A percentile compares a stretch with the other conserved stretches of the same genome.
These are phyloP conservation scores for Labia minor DNA, from an alignment of 2,888 invertebrate species.

Conservation along the genomic window DNA sequence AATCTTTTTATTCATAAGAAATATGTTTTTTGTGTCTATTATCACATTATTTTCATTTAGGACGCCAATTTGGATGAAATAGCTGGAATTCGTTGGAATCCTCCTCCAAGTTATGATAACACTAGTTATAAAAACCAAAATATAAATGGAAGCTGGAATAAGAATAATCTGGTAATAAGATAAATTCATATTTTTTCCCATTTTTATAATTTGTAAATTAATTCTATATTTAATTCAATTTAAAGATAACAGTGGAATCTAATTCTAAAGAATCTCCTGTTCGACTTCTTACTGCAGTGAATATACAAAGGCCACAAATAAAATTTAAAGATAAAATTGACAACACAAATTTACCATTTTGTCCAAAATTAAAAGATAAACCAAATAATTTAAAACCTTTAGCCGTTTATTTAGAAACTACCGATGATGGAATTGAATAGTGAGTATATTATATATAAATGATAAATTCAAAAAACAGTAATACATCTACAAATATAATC, in stretches of 20 bases:
- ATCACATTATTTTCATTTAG: no score
- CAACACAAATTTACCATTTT: slow-evolving; percentile 67
- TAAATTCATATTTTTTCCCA: neutral
- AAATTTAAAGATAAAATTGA: slow-evolving; percentile 75
- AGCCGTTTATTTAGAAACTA: slow-evolving; percentile 57
- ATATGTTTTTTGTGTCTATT: no score
- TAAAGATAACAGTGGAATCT: neutral
- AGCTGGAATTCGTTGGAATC: slow-evolving; percentile 46
- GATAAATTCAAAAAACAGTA: neutral
- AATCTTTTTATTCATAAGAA: no score
- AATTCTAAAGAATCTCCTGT: slow-evolving; percentile 33
- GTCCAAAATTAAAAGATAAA: slow-evolving; percentile 73
- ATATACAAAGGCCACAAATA: slow-evolving; percentile 70
- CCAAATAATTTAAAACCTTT: slow-evolving; percentile 78
- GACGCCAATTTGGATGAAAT: slow-evolving; percentile 50
- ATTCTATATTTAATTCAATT: no score
- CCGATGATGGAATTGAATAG: slow-evolving; percentile 45
- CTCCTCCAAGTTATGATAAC: slow-evolving; percentile 41
- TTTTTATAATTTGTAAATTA: no score
- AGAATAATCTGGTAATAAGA: neutral
- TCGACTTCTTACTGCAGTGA: slow-evolving; percentile 55
- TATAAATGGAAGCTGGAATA: slow-evolving; percentile 52
- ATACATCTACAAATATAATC: neutral
- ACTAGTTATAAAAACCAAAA: slow-evolving; percentile 34
- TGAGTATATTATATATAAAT: neutral